These are phyloP conservation scores for Balaenoptera acutorostrata DNA, from an alignment of 2,113 vertebrate species.

Conservation along the genomic window DNA sequence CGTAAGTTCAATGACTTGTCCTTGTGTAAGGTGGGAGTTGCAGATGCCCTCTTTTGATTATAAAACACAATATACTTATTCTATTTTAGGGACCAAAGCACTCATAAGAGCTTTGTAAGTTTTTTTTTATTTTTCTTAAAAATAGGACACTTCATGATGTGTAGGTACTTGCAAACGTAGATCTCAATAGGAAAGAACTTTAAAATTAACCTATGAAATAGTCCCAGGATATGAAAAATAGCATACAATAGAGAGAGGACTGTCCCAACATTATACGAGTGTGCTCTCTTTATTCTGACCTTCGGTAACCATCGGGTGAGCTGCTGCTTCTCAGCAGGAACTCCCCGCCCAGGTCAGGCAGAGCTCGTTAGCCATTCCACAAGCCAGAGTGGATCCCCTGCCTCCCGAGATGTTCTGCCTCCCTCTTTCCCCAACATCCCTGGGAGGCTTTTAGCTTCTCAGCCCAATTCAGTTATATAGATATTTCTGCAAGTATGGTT, in stretches of 20 bases:
- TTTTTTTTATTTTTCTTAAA: not conserved
- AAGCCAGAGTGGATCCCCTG: not conserved
- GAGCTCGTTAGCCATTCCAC: not conserved
- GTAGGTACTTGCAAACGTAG: not conserved
- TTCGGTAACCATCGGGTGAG: not conserved
- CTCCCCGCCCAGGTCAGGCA: not conserved
- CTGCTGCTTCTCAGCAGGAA: not conserved
- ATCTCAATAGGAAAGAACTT: not conserved
- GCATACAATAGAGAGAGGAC: not conserved
- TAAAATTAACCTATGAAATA: not conserved
- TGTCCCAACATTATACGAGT: no score
- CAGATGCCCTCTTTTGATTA: not conserved
- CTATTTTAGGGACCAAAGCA: not conserved
- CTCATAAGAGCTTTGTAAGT: not conserved
- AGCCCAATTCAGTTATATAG: not conserved
- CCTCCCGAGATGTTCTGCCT: not conserved
- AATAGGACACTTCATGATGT: not conserved
- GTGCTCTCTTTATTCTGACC: not conserved
- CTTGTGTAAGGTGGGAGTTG: not conserved
- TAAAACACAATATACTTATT: not conserved
- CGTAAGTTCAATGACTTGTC: rapidly evolving
- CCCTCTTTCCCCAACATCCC: not conserved
- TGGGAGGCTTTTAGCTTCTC: not conserved
- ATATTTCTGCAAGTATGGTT: not conserved
- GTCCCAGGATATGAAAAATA: not conserved